Conservation (phyloP, 2,113 vertebrate species). For the Paramormyrops kingsleyae region DNA sequence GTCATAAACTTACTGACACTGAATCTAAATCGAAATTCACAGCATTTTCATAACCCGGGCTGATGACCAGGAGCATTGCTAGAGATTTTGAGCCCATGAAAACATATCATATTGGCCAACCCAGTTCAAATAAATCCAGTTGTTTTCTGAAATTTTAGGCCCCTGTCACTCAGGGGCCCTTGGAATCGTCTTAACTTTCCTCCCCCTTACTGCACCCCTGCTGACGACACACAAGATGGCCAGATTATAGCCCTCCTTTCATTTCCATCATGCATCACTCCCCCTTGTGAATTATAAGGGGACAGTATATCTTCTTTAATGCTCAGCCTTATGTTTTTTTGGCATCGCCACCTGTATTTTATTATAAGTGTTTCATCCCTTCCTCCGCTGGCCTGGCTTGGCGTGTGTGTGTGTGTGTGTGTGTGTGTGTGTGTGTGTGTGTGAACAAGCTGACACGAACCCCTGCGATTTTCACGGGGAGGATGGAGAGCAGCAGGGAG, state of each 20-base stretch:
- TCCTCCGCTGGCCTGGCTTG: slow-evolving; percentile 33
- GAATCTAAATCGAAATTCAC: slow-evolving; percentile 34
- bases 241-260: slow-evolving; percentile 58
- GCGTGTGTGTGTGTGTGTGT: not conserved
- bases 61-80: slow-evolving; percentile 36
- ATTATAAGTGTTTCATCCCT: slow-evolving; percentile 25
- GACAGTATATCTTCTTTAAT: too few relatives aligned
- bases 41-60: slow-evolving; percentile 39
- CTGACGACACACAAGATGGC: slow-evolving; percentile 35
- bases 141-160: too few relatives aligned
- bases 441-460: slow-evolving; percentile 58
- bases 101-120: too few relatives aligned
- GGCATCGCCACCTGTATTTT: slow-evolving; percentile 26
- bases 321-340: slow-evolving; percentile 9
- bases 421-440: slow-evolving; percentile 24
- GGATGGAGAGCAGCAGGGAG: slow-evolving; percentile 43
- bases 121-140: too few relatives aligned
- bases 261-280: slow-evolving; percentile 33
- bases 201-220: too few relatives aligned
- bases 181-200: too few relatives aligned
- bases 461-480: slow-evolving; percentile 59
- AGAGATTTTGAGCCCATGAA: too few relatives aligned
- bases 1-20: slow-evolving; percentile 38
- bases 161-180: too few relatives aligned
- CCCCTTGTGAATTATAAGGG: slow-evolving; percentile 35